A percentile compares a stretch with the other conserved stretches of the same genome.
Conservation (phyloP, 2,888 invertebrate species). For the Polydrusus cervinus region DNA sequence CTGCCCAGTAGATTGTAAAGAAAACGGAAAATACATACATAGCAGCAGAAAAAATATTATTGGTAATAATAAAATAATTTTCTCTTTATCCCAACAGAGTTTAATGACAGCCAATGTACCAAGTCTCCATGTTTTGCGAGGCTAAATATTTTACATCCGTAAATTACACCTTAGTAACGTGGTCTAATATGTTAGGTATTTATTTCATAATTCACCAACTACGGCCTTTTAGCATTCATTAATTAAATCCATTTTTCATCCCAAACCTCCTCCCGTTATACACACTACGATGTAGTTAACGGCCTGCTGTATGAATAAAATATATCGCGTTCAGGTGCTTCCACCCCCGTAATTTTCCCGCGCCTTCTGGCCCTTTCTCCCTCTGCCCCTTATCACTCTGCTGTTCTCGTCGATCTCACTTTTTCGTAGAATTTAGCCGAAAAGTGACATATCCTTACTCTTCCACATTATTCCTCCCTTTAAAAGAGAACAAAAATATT, state of each 20-base stretch:
- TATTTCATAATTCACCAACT: constrained; percentile 32
- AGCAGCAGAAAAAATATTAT: too few relatives aligned
- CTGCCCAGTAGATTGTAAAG: too few relatives aligned
- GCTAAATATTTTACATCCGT: not conserved
- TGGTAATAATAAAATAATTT: too few relatives aligned
- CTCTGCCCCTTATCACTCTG: constrained; percentile 12
- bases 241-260: constrained; percentile 40
- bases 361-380: not conserved
- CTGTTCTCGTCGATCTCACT: constrained; percentile 9
- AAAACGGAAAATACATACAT: too few relatives aligned
- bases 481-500: too few relatives aligned
- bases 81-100: too few relatives aligned
- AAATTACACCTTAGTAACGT: constrained; percentile 1
- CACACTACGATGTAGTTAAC: constrained; percentile 34
- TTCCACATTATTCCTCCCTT: not conserved
- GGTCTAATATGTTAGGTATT: constrained; percentile 12
- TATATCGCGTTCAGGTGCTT: constrained; percentile 39
- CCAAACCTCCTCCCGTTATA: constrained; percentile 6
- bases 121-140: not conserved
- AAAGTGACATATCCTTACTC: not conserved
- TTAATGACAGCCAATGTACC: too few relatives aligned
- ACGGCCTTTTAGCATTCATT: constrained; percentile 21
- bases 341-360: constrained; percentile 31
- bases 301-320: constrained; percentile 35
- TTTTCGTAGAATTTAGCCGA: constrained; percentile 19